phyloP scores from a whole-genome alignment of 2,797 vertebrate genomes.

The Apogon hyalosoma region DNA sequence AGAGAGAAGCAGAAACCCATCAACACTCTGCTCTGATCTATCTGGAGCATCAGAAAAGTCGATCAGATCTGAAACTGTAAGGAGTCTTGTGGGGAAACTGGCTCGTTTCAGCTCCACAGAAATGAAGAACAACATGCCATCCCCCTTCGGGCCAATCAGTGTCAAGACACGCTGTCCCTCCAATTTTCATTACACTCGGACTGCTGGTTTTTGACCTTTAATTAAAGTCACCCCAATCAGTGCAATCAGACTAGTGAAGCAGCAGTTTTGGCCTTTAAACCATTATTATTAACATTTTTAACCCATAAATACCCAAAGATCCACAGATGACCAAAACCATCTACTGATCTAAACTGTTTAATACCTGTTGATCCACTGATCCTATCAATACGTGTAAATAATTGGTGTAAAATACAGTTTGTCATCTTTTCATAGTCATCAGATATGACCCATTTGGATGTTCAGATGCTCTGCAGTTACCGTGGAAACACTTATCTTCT shows the following conservation, averaged over 20 bases:
- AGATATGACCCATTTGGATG: too few relatives aligned
- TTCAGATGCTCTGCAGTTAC: too few relatives aligned
- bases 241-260: conserved; percentile 59
- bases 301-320: too few relatives aligned
- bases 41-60: conserved; percentile 1
- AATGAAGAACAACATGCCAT: conserved; percentile 42
- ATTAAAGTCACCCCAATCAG: conserved; percentile 60
- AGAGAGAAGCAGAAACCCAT: not conserved
- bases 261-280: conserved; percentile 53
- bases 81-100: conserved; percentile 31
- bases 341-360: too few relatives aligned
- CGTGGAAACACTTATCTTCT: too few relatives aligned
- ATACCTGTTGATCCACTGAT: too few relatives aligned
- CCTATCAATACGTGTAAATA: too few relatives aligned
- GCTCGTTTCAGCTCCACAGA: conserved; percentile 28
- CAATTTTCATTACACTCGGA: conserved; percentile 57
- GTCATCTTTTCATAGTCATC: too few relatives aligned
- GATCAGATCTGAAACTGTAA: conserved; percentile 40
- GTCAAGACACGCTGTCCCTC: conserved; percentile 41
- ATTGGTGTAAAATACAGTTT: too few relatives aligned
- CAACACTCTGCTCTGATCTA: not conserved
- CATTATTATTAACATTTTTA: conserved; percentile 50
- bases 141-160: conserved; percentile 58
- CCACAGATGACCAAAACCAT: too few relatives aligned
- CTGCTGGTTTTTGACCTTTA: conserved; percentile 71